A percentile compares a stretch with the other conserved stretches of the same genome.
These are phyloP conservation scores for Sebastes nivosus DNA, from an alignment of 2,797 vertebrate genomes.

Conservation along the genomic window DNA sequence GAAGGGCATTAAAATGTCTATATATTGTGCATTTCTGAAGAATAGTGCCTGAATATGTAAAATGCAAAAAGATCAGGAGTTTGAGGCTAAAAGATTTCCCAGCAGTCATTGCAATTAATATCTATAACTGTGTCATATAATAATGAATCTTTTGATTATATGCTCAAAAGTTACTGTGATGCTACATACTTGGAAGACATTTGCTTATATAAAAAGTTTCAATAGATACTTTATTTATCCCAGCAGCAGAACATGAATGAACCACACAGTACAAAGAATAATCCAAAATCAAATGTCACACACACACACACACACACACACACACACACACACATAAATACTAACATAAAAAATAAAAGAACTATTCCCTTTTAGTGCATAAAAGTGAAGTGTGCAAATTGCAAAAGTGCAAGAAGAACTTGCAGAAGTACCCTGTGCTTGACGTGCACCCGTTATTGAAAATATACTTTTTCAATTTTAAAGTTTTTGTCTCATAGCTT, in stretches of 20 bases:
- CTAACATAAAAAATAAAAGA: background rate
- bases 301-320: no score
- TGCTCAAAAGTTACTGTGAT: background rate
- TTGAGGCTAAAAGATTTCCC: background rate
- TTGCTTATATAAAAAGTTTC: background rate
- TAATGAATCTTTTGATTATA: background rate
- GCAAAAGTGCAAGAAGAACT: background rate
- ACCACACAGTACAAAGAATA: background rate
- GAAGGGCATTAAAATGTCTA: background rate
- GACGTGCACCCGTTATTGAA: background rate
- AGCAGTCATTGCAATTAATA: background rate
- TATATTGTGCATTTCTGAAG: background rate
- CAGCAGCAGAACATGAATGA: background rate
- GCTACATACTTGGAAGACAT: background rate
- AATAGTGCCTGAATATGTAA: background rate
- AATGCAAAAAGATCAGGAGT: no score
- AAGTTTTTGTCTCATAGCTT: background rate
- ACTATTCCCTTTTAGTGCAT: background rate
- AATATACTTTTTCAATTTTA: background rate
- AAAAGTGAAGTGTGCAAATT: background rate
- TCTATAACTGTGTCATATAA: fast-evolving
- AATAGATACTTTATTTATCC: background rate
- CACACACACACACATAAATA: no score
- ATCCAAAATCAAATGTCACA: background rate
- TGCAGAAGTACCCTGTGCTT: background rate